Evolutionary conservation across 2,113 vertebrate species (phyloP).

Genomic region (Apodemus speciosus): DNA sequence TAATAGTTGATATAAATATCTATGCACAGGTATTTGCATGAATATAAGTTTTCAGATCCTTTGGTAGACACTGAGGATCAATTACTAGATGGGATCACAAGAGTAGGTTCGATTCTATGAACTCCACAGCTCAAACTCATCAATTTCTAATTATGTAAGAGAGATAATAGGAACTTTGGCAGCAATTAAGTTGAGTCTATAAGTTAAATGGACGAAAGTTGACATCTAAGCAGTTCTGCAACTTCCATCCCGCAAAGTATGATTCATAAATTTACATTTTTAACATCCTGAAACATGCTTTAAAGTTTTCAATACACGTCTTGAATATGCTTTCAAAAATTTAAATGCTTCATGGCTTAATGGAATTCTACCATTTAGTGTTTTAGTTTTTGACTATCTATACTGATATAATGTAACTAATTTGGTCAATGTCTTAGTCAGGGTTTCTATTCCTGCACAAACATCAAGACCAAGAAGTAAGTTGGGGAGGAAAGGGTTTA

Average conservation of each 20-base stretch:
- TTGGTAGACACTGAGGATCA: background rate
- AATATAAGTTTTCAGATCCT: background rate
- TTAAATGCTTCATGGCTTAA: background rate
- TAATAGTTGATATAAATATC: background rate
- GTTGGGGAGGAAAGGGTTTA: no score
- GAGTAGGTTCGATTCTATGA: background rate
- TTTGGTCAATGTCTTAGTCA: background rate
- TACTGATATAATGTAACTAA: background rate
- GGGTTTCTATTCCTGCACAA: no score
- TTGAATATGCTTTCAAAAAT: constrained; percentile 32
- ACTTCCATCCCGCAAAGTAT: background rate
- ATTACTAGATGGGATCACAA: background rate
- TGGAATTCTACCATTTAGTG: background rate
- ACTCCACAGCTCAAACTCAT: background rate
- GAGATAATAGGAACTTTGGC: background rate
- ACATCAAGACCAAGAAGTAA: no score
- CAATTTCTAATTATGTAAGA: background rate
- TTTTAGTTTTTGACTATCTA: constrained; percentile 2
- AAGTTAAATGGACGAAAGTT: background rate
- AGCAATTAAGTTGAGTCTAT: background rate
- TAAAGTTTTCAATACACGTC: background rate
- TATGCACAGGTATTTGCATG: background rate
- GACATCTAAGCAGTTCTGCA: background rate
- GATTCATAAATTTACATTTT: background rate
- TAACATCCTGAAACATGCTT: background rate